Conservation (phyloP, 1,140 invertebrate genomes). For the Arion vulgaris region DNA sequence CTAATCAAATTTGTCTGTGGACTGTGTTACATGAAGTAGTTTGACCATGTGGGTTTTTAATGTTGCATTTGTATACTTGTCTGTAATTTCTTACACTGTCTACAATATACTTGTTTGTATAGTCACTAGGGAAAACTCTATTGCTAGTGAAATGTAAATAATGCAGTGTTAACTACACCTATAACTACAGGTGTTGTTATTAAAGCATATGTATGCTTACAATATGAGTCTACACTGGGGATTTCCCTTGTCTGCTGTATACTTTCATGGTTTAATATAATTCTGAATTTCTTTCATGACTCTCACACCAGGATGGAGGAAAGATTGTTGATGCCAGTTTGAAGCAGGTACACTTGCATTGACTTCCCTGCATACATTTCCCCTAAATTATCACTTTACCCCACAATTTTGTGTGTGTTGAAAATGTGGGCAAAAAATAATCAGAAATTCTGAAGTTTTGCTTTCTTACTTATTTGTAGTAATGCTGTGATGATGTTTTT, state of each 20-base stretch:
- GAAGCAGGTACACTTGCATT: conserved; percentile 17
- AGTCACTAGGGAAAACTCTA: too few relatives aligned
- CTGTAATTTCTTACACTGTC: not conserved
- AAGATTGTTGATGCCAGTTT: conserved; percentile 26
- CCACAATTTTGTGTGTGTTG: too few relatives aligned
- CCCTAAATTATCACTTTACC: too few relatives aligned
- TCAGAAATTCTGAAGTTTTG: not conserved
- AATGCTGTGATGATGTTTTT: not conserved
- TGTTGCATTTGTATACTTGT: not conserved
- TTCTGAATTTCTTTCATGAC: conserved; percentile 10
- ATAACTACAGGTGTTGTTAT: too few relatives aligned
- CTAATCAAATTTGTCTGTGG: not conserved
- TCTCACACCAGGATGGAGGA: conserved; percentile 15
- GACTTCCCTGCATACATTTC: not conserved
- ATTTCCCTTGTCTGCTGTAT: too few relatives aligned
- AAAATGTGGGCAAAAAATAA: too few relatives aligned
- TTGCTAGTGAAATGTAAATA: too few relatives aligned
- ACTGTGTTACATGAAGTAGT: not conserved
- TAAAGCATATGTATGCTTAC: too few relatives aligned
- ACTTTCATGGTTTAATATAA: too few relatives aligned
- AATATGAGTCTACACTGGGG: too few relatives aligned
- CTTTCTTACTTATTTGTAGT: not conserved
- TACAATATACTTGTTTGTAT: not conserved
- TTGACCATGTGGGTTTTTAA: not conserved
- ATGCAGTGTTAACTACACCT: too few relatives aligned